Evolutionary conservation across 2,113 vertebrate species (phyloP).

Genomic region (Phrynosoma blainvillii): DNA sequence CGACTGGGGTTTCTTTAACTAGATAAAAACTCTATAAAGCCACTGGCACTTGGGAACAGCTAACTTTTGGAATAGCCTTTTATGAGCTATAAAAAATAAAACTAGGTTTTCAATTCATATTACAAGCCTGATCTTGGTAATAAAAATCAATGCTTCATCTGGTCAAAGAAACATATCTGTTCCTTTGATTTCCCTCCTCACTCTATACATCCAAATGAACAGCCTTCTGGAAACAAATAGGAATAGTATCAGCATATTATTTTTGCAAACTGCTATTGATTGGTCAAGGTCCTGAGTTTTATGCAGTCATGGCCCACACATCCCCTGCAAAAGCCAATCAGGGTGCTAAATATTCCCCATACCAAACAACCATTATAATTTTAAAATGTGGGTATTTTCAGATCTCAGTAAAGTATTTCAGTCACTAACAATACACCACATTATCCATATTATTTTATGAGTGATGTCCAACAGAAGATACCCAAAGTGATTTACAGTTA

Average conservation of each 20-base stretch:
- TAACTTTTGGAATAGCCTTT: conserved; percentile 57
- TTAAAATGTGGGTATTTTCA: conserved; percentile 42
- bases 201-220: conserved; percentile 19
- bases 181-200: conserved; percentile 36
- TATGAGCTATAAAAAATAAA: conserved; percentile 36
- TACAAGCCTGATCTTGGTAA: conserved; percentile 38
- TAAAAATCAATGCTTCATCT: conserved; percentile 45
- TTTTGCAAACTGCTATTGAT: not conserved
- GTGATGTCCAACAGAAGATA: not conserved
- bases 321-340: not conserved
- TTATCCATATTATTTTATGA: conserved; percentile 10
- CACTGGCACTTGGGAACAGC: conserved; percentile 39
- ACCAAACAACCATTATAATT: conserved; percentile 26
- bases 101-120: conserved; percentile 46
- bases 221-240: conserved; percentile 6
- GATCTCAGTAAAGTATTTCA: conserved; percentile 41
- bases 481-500: not conserved
- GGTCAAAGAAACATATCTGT: conserved; percentile 31
- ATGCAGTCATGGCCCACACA: not conserved
- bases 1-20: conserved; percentile 66
- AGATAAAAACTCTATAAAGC: conserved; percentile 60
- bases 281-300: not conserved
- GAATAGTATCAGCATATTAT: not conserved
- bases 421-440: conserved; percentile 37
- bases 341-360: conserved; percentile 39